These are phyloP conservation scores for Bactericera cockerelli DNA, from an alignment of 1,140 invertebrate species.

Conservation along the genomic window DNA sequence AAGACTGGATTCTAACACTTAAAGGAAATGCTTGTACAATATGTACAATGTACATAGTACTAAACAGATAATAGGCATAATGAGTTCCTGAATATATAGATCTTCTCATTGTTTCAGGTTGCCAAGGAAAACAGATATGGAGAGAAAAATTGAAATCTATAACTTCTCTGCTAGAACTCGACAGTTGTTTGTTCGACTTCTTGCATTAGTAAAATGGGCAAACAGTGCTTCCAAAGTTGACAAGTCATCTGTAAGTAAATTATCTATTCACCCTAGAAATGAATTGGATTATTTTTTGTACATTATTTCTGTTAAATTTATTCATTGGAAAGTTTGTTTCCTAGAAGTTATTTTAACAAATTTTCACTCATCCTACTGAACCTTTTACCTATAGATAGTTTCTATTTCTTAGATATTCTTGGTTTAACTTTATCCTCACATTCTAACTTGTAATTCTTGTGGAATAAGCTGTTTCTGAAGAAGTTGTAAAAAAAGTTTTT, in stretches of 20 bases:
- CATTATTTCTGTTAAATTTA: background rate
- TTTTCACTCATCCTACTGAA: background rate
- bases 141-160: conserved; percentile 95
- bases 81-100: no score
- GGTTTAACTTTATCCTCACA: no score
- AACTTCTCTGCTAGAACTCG: conserved; percentile 88
- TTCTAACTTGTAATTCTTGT: no score
- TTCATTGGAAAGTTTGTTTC: background rate
- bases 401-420: no score
- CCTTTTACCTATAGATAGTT: background rate
- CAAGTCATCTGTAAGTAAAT: conserved; percentile 76
- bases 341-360: background rate
- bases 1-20: no score
- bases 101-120: conserved; percentile 41
- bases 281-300: background rate
- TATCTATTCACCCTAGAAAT: background rate
- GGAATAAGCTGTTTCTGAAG: no score
- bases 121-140: conserved; percentile 94
- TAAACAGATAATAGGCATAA: no score
- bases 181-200: conserved; percentile 81
- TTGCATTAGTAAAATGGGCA: conserved; percentile 96
- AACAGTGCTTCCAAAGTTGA: conserved; percentile 94
- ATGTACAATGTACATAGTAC: no score
- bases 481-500: no score
- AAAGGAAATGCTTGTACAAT: no score